A percentile compares a stretch with the other conserved stretches of the same genome.
Conservation (phyloP, 2,113 vertebrate genomes). For the Genyomyrus donnyi region DNA sequence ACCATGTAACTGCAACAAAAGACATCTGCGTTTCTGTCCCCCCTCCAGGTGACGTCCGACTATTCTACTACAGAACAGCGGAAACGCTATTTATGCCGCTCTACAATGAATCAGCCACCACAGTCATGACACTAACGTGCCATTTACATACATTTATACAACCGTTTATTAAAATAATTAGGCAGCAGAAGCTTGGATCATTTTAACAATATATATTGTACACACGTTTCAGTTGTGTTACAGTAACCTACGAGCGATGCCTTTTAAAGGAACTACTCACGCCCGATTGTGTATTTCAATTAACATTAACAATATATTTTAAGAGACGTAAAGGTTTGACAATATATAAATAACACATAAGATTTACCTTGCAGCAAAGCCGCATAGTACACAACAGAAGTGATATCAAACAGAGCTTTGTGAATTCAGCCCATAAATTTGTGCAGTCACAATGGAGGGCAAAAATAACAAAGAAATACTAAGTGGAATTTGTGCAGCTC, state of each 20-base stretch:
- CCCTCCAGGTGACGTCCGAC: conserved; percentile 1
- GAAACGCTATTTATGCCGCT: neutral
- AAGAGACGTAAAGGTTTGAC: neutral
- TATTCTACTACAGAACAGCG: neutral
- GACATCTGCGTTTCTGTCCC: neutral
- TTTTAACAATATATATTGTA: neutral
- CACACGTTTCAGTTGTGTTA: neutral
- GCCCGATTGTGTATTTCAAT: neutral
- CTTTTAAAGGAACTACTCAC: neutral
- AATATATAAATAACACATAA: neutral
- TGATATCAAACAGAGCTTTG: neutral
- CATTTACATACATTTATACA: neutral
- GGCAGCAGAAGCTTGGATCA: neutral
- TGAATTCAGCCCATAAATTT: neutral
- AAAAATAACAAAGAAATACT: neutral
- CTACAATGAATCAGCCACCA: neutral
- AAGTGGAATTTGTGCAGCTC: conserved; percentile 32
- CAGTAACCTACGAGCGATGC: neutral
- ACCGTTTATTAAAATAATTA: neutral
- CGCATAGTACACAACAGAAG: neutral
- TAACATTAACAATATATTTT: neutral
- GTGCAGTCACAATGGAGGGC: neutral
- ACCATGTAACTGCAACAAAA: neutral
- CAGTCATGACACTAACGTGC: neutral
- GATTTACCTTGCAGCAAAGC: neutral